Conservation (phyloP, 2,797 vertebrate genomes). For the Chloroceryle amazona region DNA sequence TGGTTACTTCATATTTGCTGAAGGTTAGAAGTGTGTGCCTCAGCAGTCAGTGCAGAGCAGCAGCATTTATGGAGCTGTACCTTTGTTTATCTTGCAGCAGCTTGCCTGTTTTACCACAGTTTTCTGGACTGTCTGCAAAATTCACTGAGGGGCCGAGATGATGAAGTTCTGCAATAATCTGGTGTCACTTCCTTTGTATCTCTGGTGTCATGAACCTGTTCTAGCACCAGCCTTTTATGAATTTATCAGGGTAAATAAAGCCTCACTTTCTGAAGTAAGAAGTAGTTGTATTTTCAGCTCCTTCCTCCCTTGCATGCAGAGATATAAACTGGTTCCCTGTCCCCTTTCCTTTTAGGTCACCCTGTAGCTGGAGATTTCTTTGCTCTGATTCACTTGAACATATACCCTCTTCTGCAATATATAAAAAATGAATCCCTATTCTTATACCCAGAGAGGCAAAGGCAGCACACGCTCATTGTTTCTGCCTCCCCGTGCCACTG, state of each 20-base stretch:
- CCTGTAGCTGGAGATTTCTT: not conserved
- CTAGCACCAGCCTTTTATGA: not conserved
- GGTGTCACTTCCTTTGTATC: not conserved
- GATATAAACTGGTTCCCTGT: not conserved
- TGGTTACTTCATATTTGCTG: not conserved
- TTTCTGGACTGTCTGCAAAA: not conserved
- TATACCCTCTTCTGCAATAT: accelerated
- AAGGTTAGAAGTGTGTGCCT: not conserved
- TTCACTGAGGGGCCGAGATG: not conserved
- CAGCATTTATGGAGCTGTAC: not conserved
- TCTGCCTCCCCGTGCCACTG: not conserved
- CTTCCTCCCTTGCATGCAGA: not conserved
- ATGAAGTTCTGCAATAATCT: not conserved
- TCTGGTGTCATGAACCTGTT: not conserved
- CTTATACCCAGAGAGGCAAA: not conserved
- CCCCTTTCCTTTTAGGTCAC: not conserved
- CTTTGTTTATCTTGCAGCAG: not conserved
- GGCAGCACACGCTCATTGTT: not conserved
- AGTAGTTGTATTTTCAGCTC: not conserved
- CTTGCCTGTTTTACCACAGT: not conserved
- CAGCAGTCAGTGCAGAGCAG: not conserved
- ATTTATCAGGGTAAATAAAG: not conserved
- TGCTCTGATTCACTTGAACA: not conserved
- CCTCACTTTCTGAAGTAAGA: not conserved
- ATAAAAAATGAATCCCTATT: not conserved